These are phyloP conservation scores for Phalloptychus januarius DNA, from an alignment of 2,797 vertebrate genomes.

Conservation along the genomic window DNA sequence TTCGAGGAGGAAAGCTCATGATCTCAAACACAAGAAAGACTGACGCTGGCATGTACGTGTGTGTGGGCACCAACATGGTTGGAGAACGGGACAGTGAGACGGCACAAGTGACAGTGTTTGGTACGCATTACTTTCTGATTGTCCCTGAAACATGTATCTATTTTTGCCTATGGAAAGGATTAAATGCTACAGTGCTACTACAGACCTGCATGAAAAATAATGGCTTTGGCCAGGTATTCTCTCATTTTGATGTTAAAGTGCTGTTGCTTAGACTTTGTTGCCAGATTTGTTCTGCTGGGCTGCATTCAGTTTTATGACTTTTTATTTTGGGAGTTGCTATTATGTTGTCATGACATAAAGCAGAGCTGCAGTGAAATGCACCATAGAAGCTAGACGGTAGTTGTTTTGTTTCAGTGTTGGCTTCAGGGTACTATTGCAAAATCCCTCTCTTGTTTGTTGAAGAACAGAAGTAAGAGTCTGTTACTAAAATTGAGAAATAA, in stretches of 20 bases:
- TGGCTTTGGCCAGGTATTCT: not conserved
- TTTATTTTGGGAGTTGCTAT: slow-evolving; percentile 25
- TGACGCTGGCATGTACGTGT: slow-evolving; percentile 96
- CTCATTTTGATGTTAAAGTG: not conserved
- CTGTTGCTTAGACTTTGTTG: not conserved
- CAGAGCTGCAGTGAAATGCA: slow-evolving; percentile 6
- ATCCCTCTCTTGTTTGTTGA: not conserved
- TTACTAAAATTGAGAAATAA: no score
- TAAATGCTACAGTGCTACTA: no score
- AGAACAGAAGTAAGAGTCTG: not conserved
- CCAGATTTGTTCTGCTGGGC: not conserved
- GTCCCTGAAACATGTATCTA: not conserved
- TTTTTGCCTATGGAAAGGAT: not conserved
- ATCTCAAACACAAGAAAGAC: slow-evolving; percentile 96
- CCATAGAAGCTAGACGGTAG: not conserved
- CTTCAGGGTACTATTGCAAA: slow-evolving; percentile 2
- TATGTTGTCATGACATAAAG: slow-evolving; percentile 21
- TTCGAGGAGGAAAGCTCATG: slow-evolving; percentile 97
- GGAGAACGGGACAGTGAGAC: slow-evolving; percentile 97
- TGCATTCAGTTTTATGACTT: slow-evolving; percentile 1
- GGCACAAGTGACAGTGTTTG: slow-evolving; percentile 96
- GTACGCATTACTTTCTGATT: slow-evolving; percentile 73
- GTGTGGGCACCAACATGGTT: slow-evolving; percentile 98
- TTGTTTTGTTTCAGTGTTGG: not conserved
- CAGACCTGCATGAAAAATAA: slow-evolving; percentile 11